A percentile compares a stretch with the other conserved stretches of the same genome.
phyloP scores from a whole-genome alignment of 2,888 invertebrate genomes.

The Euplagia quadripunctaria region DNA sequence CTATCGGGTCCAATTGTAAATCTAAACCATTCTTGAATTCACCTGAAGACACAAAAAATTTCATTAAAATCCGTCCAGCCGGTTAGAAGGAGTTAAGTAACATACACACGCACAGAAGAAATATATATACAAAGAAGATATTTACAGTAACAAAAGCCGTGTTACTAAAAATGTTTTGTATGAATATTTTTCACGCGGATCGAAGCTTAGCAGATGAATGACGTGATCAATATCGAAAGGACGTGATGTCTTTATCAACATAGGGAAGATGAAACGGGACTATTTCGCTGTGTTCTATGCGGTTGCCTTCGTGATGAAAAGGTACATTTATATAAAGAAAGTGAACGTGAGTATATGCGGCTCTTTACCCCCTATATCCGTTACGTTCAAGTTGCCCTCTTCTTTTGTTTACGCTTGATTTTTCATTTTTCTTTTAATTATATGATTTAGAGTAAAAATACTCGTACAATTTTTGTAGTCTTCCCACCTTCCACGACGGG shows the following conservation, averaged over 20 bases:
- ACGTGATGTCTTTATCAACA: conserved; percentile 48
- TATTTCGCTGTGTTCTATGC: conserved; percentile 12
- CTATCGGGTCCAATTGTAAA: too few species aligned
- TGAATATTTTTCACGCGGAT: conserved; percentile 28
- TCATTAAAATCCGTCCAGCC: too few species aligned
- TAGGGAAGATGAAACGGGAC: conserved; percentile 26
- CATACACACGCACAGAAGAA: too few species aligned
- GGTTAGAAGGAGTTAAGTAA: too few species aligned
- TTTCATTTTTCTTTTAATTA: not conserved
- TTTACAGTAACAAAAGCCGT: not conserved
- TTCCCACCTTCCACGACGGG: too few species aligned
- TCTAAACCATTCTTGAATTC: too few species aligned
- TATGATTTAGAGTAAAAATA: not conserved
- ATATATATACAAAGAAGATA: too few species aligned
- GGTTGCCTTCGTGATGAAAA: not conserved
- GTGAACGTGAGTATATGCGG: conserved; percentile 7
- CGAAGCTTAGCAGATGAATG: conserved; percentile 35
- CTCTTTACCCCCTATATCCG: not conserved
- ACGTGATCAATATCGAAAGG: conserved; percentile 37
- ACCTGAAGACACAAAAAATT: too few species aligned
- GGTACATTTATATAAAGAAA: conserved; percentile 5
- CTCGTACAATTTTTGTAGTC: not conserved
- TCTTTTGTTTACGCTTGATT: not conserved
- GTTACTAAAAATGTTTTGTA: not conserved
- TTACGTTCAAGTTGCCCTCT: not conserved